phyloP scores from a whole-genome alignment of 2,888 invertebrate genomes.

The Asteroscopus sphinx region DNA sequence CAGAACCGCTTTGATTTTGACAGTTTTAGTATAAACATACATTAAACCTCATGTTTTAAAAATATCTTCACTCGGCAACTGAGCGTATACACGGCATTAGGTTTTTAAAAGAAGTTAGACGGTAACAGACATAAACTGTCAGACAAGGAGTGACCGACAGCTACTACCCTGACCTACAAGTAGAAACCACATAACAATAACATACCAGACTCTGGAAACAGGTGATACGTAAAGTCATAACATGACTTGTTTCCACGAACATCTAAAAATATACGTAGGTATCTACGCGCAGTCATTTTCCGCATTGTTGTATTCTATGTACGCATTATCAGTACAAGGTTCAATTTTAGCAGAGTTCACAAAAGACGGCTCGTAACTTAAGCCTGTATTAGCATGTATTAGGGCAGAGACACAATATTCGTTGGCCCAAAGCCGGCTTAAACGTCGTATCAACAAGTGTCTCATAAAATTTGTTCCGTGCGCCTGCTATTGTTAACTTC shows the following conservation, averaged over 20 bases:
- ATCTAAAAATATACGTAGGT: slow-evolving; percentile 36
- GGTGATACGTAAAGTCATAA: slow-evolving; percentile 38
- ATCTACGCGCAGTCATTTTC: slow-evolving; percentile 23
- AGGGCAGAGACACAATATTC: slow-evolving; percentile 56
- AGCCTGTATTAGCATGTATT: slow-evolving; percentile 58
- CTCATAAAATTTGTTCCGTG: slow-evolving; percentile 63
- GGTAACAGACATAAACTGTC: slow-evolving; percentile 16
- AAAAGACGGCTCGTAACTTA: slow-evolving; percentile 53
- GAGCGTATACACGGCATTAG: background rate
- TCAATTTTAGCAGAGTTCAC: slow-evolving; percentile 46
- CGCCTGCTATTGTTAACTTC: slow-evolving; percentile 60
- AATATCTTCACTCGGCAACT: background rate
- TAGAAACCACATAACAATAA: slow-evolving; percentile 26
- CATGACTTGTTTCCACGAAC: slow-evolving; percentile 34
- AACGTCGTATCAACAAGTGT: slow-evolving; percentile 69
- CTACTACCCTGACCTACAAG: slow-evolving; percentile 24
- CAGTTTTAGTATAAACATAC: background rate
- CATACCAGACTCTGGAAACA: slow-evolving; percentile 19
- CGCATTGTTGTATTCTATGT: slow-evolving; percentile 38
- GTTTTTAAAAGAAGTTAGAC: slow-evolving; percentile 10
- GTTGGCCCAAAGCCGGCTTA: slow-evolving; percentile 53
- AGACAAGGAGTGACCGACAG: slow-evolving; percentile 15
- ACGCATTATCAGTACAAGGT: slow-evolving; percentile 43
- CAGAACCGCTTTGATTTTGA: too few relatives aligned
- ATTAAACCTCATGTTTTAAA: background rate